Base-by-base conservation (phyloP, 2,113 vertebrate species). In the Trichomycterus rosablanca region DNA sequence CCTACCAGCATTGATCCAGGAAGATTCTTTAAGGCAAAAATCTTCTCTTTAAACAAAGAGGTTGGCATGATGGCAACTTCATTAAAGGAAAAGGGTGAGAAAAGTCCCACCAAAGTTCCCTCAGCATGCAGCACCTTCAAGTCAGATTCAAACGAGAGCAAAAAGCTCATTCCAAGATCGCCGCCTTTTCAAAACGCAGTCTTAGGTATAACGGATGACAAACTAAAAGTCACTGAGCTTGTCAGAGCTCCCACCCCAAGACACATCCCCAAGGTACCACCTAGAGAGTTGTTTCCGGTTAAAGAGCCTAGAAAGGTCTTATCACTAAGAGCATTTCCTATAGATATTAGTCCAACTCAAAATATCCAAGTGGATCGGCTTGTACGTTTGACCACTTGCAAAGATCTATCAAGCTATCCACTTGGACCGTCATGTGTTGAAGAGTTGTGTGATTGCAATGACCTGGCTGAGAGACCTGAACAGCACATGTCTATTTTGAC, bases 11-110 rank as follows among this genome's bases (percentile, higher is more conserved):
- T 57, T 55, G 76, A 77, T 59, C 26, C 5, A 1, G 20, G 20
- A n/a, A 39, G 56, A 67, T 35, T 60, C 37, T 50, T 18, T 64
- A 67, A 75, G 7, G 70, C 65, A 62, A 53, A 50, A n/a, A 67
- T 23, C 6, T 18, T 55, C 66, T 58, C 63, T 55, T 44, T 1
- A 54, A 49, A 44, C 18, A 74, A 73, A 19, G 59, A 67, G 20
- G 84, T 74, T 16, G 11, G 68, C 19, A 78, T 6, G 84, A 8
- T 87, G 73, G 70, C 68, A 4, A 68, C 85, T 11, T 23, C 24
- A 26, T 77, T 84, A 37, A 83, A 86, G 74, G 75, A 83, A 51
- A 83, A 81, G 37, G 55, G 70, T 34, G 74, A 78, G 67, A 74
- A 67, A 57, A 65, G 63, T 74, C 75, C 76, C 54, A 77, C 72